These are phyloP conservation scores for Hydropotes inermis DNA, from an alignment of 2,113 vertebrate species.

Conservation along the genomic window DNA sequence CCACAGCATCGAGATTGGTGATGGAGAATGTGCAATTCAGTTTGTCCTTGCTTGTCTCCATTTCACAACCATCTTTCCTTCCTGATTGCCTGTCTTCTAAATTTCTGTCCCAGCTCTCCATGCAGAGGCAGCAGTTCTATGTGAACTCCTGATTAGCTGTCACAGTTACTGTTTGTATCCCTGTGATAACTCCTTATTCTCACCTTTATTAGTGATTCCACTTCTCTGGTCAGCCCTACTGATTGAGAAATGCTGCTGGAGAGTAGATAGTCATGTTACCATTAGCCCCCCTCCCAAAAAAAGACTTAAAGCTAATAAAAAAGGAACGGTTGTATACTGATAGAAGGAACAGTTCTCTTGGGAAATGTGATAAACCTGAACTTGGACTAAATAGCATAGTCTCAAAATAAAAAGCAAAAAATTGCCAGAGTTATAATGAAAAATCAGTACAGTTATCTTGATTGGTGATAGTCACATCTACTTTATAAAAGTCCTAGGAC, in stretches of 20 bases:
- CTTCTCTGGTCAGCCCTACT: neutral
- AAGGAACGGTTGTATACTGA: neutral
- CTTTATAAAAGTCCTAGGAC: neutral
- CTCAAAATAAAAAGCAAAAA: neutral
- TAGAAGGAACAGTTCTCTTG: neutral
- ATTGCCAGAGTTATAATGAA: neutral
- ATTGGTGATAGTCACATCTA: neutral
- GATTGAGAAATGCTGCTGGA: neutral
- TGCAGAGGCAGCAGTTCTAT: neutral
- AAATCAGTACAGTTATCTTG: neutral
- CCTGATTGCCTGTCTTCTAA: neutral
- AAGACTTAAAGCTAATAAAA: neutral
- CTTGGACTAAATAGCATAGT: neutral
- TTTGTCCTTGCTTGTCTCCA: neutral
- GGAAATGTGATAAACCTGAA: neutral
- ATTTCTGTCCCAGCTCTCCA: neutral
- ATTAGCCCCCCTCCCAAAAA: neutral
- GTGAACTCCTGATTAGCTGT: neutral
- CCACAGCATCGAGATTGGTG: neutral
- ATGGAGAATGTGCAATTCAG: neutral
- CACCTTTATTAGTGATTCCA: neutral
- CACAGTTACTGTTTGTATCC: neutral
- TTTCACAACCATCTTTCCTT: neutral
- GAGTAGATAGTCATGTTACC: neutral
- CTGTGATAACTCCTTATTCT: neutral